Conservation (phyloP, 2,797 vertebrate species). For the Myotis daubentonii region DNA sequence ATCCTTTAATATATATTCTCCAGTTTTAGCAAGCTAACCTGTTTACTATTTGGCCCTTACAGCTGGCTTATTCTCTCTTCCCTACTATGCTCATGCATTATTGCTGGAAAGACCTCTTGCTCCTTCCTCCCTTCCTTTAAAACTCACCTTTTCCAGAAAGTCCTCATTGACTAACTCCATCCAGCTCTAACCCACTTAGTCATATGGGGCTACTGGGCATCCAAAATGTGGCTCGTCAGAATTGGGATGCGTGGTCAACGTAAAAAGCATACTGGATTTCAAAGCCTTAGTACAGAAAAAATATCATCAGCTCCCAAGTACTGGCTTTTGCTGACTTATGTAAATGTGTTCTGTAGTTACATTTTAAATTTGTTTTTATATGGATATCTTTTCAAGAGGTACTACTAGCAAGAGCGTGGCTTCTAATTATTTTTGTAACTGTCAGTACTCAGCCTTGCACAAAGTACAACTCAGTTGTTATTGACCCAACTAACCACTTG, state of each 20-base stretch:
- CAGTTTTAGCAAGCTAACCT: neutral
- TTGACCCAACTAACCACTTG: neutral
- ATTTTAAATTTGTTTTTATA: slow-evolving; percentile 36
- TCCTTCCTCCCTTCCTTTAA: slow-evolving; percentile 58
- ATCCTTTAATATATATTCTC: neutral
- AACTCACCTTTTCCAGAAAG: slow-evolving; percentile 51
- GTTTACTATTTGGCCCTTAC: neutral
- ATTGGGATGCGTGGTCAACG: neutral
- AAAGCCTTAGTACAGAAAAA: neutral
- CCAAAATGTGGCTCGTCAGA: neutral
- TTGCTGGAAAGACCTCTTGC: slow-evolving; percentile 26
- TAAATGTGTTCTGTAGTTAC: slow-evolving; percentile 2
- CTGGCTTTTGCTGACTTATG: slow-evolving; percentile 40
- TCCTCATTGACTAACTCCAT: slow-evolving; percentile 35
- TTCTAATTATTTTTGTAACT: slow-evolving; percentile 27
- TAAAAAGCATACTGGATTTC: slow-evolving; percentile 24
- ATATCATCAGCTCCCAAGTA: neutral
- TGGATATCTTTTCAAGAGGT: slow-evolving; percentile 10
- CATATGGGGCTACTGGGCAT: neutral
- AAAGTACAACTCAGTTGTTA: slow-evolving; percentile 17
- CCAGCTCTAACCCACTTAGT: neutral
- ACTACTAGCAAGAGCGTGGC: neutral
- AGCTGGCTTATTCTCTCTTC: slow-evolving; percentile 32
- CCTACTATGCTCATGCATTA: neutral
- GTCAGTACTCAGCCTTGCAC: neutral